Base-by-base conservation (phyloP, 2,113 vertebrate genomes). In the Cololabis saira region DNA sequence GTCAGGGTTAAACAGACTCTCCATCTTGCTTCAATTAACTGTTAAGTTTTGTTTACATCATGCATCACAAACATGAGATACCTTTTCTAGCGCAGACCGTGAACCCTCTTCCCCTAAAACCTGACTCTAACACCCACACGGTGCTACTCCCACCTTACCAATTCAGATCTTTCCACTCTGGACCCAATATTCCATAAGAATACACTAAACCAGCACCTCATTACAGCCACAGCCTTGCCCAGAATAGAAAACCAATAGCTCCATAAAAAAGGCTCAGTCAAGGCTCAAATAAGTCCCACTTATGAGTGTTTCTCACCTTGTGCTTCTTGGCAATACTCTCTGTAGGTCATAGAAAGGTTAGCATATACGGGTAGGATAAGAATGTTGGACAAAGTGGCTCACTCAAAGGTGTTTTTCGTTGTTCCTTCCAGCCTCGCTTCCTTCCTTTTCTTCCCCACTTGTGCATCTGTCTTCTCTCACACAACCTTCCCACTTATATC, bases 21-120 rank as follows among this genome's bases (percentile, higher is more conserved):
- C 79, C 90, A 90, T 82, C 82, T 90, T 91, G 88, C 69, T 86
- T 90, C 80, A 87, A 90, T 92, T 90, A 91, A 76, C 64, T 5
- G 1, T 62, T 68, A 33, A 12, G 66, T 2, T 0, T 67, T 80
- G 83, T 91, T 90, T 91, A 86, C 83, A 83, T 81, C 67, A 76
- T 57, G 66, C 83, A 84, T 72, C 62, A 74, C 58, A 81, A 66
- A 76, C 61, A 69, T 70, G 70, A 67, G 70, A 78, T 82, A 86
- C 67, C 79, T 76, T 70, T 68, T 69, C 61, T 64, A 82, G 41
- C 22, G 2, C 64, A 82, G 74, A 70, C 78, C 59, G 58, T 71
- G 68, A 58, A 49, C 78, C 62, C 45, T 3, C 54, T 66, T 58
- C 78, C 63, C 21, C 61, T 72, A 67, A 81, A 82, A 67, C 71